Evolutionary conservation across 2,888 invertebrate genomes (phyloP).

Genomic region (Creontiades dilutus): DNA sequence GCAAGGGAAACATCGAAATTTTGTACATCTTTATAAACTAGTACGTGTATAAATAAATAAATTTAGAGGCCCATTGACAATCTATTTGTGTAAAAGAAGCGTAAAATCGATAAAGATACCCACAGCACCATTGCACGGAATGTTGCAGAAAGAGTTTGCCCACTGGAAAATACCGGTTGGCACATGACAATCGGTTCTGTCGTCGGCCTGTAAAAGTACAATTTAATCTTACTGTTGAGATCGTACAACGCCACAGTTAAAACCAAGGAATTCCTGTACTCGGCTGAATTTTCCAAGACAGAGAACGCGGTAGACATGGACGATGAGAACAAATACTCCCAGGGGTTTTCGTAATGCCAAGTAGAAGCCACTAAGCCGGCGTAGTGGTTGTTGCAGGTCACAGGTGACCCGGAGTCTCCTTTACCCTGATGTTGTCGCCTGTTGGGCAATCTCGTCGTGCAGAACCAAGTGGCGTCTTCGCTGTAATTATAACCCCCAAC

Average conservation of each 20-base stretch:
- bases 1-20: no score
- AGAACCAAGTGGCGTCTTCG: not conserved
- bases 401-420: not conserved
- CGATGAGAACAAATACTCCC: not conserved
- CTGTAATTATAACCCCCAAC: not conserved
- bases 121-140: no score
- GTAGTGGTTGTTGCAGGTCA: constrained; percentile 3
- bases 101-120: no score
- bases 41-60: no score
- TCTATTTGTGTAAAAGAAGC: no score
- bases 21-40: no score
- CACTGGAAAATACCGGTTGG: no score
- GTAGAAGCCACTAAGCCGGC: not conserved
- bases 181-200: no score
- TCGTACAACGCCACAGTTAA: not conserved
- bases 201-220: no score
- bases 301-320: not conserved
- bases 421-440: not conserved
- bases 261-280: not conserved
- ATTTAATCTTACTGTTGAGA: not conserved
- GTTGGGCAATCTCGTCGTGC: not conserved
- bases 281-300: not conserved
- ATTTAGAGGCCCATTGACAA: no score
- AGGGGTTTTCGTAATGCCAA: not conserved
- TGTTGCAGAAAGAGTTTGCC: no score